A percentile compares a stretch with the other conserved stretches of the same genome.
Conservation (phyloP, 2,888 invertebrate genomes). For the Euphydryas editha region DNA sequence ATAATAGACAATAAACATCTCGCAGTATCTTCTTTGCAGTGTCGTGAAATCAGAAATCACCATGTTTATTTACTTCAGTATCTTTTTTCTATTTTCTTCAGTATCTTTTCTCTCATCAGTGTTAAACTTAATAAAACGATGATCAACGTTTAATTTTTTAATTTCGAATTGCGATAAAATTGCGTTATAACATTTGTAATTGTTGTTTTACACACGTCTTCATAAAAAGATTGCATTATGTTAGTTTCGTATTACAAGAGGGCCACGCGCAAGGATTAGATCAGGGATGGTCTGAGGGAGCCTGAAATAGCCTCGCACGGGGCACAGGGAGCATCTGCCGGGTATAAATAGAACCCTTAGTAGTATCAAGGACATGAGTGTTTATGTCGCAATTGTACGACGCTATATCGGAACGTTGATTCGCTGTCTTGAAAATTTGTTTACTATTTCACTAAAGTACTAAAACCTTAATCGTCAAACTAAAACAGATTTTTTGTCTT, state of each 20-base stretch:
- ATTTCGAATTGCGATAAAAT: background rate
- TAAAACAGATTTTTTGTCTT: background rate
- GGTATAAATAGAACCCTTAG: conserved; percentile 78
- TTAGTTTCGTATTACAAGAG: conserved; percentile 50
- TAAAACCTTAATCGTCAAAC: background rate
- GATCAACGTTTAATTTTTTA: background rate
- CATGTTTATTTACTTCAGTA: no score
- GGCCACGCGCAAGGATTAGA: conserved; percentile 46
- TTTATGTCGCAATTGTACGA: conserved; percentile 46
- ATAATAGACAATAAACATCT: no score
- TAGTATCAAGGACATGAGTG: conserved; percentile 80
- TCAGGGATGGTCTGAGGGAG: conserved; percentile 50
- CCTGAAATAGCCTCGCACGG: conserved; percentile 76
- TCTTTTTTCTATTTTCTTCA: no score
- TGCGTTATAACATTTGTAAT: background rate
- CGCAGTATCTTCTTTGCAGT: no score
- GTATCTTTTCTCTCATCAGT: no score
- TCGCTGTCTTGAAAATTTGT: conserved; percentile 8
- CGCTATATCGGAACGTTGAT: background rate
- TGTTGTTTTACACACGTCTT: conserved; percentile 40
- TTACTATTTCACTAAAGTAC: no score
- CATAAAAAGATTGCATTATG: conserved; percentile 45
- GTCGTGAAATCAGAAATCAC: no score
- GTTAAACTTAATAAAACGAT: no score
- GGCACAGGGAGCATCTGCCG: conserved; percentile 72